These are phyloP conservation scores for Drosophila leonis DNA, from an alignment of 2,888 invertebrate species.

Conservation along the genomic window DNA sequence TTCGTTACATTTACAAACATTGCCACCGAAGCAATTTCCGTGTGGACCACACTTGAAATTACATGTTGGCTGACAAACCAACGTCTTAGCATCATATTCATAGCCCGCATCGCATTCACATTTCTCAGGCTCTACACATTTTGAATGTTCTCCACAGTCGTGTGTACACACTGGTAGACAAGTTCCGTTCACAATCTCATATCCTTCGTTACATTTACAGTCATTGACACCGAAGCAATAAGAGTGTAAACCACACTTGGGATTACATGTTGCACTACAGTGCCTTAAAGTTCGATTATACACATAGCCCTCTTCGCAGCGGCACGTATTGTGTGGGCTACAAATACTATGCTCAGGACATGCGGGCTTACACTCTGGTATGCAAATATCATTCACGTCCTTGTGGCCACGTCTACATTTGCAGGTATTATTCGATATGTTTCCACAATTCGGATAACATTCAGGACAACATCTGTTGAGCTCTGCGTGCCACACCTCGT, in stretches of 20 bases:
- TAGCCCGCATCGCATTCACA: not conserved
- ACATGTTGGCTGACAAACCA: not conserved
- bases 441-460: not conserved
- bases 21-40: not conserved
- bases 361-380: fast-evolving
- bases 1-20: not conserved
- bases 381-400: not conserved
- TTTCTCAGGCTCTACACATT: not conserved
- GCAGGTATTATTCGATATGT: not conserved
- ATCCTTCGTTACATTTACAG: constrained; percentile 1
- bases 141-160: not conserved
- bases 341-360: not conserved
- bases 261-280: not conserved
- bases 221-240: not conserved
- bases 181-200: not conserved
- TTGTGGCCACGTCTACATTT: not conserved
- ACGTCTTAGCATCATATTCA: not conserved
- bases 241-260: not conserved
- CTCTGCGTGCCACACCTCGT: not conserved
- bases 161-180: not conserved
- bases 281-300: fast-evolving
- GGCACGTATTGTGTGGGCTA: not conserved
- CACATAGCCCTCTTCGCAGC: not conserved
- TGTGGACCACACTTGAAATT: not conserved
- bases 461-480: not conserved